Evolutionary conservation across 2,888 invertebrate genomes (phyloP), one percentile per base, ranked within the genome.

Genomic region (Meiosimyza decipiens): DNA sequence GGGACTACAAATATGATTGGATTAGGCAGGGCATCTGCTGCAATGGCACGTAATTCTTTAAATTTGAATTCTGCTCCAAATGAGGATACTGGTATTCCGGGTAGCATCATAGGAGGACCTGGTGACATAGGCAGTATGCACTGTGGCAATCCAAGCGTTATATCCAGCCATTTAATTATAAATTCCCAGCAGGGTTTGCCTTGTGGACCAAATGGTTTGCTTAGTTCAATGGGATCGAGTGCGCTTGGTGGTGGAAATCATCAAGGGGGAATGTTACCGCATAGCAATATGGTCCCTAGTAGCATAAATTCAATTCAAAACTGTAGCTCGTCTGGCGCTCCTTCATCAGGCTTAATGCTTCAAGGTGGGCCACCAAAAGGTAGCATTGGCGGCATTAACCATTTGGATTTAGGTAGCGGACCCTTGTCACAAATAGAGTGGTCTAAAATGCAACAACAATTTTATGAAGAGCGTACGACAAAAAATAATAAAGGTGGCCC

Each of bases 401-500:
- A 72, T 28, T 74, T 75, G 60, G 78, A 77, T 51, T 77, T 80
- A 74, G 75, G 78, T 52, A 59, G 62, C 22, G 72, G 64, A 66
- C 55, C 71, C 3, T 73, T 90, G 77, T 91, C 91, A 6, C 93
- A 94, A 87, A 90, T 95, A 86, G 96, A 97, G 84, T 97, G 97
- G 97, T 94, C 94, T 81, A 95, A 96, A 86, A 87, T 96, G 79
- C 96, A 96, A 82, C 93, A 94, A 83, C 95, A 95, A 86, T 95
- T 94, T 87, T 93, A 92, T 81, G 95, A 95, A 80, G 91, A 87
- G 85, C 90, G 89, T 84, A 60, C 81, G 6, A 90, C 87, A 85
- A 89, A 87, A 85, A 89, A 83, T 6, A 83, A 83, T 6, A 83
- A 83, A 74, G 71, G 74, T 52, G 60, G 18, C 13, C 40, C 67